Percentiles rank a stretch among this genome's conserved stretches.
These are phyloP conservation scores for Holotrichia oblita DNA, from an alignment of 1,140 invertebrate genomes.

Conservation along the genomic window DNA sequence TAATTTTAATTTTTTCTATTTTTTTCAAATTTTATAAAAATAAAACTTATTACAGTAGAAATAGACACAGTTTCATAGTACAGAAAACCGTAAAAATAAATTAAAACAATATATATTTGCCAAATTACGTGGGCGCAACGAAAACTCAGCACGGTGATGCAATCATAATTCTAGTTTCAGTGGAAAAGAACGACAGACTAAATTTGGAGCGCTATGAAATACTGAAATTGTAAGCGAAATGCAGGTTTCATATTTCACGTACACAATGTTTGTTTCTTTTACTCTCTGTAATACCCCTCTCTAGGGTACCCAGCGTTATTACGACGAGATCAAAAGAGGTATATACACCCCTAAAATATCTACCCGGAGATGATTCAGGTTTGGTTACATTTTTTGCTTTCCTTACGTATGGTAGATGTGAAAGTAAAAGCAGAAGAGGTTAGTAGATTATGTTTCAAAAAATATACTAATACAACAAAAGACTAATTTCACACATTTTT, in stretches of 20 bases:
- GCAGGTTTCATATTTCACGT: neutral
- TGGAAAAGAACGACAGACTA: constrained; percentile 27
- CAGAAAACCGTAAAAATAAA: constrained; percentile 19
- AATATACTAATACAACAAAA: neutral
- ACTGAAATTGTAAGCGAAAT: constrained; percentile 27
- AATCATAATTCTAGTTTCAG: constrained; percentile 19
- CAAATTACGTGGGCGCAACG: constrained; percentile 25
- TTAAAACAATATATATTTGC: constrained; percentile 28
- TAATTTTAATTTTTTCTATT: too few species aligned
- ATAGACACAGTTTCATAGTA: neutral
- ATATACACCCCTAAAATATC: neutral
- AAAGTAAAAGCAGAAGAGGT: neutral
- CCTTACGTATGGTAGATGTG: neutral
- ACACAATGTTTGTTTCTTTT: neutral
- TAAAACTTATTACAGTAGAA: neutral
- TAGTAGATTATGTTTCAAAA: neutral
- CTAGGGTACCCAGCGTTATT: neutral
- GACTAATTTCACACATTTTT: neutral
- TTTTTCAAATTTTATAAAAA: neutral
- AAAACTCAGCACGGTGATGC: constrained; percentile 26
- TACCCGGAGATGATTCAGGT: neutral
- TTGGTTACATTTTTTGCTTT: neutral
- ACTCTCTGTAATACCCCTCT: neutral
- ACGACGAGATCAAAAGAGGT: neutral
- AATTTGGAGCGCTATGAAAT: constrained; percentile 24